Evolutionary conservation across 2,888 invertebrate species (phyloP).

Genomic region (Calliopum simillimum): DNA sequence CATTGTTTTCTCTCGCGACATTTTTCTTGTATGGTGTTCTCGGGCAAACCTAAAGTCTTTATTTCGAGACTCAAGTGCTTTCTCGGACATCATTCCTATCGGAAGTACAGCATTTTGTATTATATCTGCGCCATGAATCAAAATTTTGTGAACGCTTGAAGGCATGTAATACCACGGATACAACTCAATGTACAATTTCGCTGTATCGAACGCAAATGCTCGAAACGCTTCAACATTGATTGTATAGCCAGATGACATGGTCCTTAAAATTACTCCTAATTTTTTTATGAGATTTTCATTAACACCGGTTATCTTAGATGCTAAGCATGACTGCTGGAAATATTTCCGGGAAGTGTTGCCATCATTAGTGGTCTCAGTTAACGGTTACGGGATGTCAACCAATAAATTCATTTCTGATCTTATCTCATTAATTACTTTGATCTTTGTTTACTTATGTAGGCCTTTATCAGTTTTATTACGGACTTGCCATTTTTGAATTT

Average conservation of each 20-base stretch:
- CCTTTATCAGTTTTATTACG: not conserved
- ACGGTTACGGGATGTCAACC: conserved; percentile 24
- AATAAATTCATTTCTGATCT: conserved; percentile 27
- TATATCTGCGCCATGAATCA: not conserved
- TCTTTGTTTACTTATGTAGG: conserved; percentile 15
- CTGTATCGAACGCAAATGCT: not conserved
- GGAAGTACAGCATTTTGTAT: not conserved
- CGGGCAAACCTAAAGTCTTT: not conserved
- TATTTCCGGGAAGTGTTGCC: not conserved
- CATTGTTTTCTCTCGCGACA: not conserved
- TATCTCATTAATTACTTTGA: conserved; percentile 16
- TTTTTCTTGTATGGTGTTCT: not conserved
- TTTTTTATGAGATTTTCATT: not conserved
- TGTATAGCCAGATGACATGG: not conserved
- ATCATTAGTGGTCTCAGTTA: not conserved
- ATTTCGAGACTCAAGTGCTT: too few relatives aligned
- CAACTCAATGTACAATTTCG: not conserved
- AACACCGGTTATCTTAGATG: not conserved
- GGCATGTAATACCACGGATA: not conserved
- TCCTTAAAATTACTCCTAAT: not conserved
- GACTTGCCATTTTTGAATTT: not conserved
- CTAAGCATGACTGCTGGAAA: not conserved
- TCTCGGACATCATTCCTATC: not conserved
- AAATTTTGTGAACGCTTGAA: not conserved
- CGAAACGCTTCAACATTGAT: not conserved